Evolutionary conservation across 2,113 vertebrate genomes (phyloP).

Genomic region (Halichoeres trimaculatus): DNA sequence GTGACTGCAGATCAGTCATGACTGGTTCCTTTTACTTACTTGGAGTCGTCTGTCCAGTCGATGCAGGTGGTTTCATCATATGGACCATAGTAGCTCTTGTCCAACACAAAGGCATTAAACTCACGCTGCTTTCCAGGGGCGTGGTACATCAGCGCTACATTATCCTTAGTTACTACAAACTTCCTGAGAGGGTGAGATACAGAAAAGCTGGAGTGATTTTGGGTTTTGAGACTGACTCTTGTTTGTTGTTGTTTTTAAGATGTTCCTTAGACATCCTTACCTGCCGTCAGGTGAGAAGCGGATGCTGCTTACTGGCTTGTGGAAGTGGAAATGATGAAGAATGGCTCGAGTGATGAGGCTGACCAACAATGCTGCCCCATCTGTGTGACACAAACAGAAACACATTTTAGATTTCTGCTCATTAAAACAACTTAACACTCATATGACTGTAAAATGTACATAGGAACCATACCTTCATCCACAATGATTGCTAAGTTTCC

Average conservation of each 20-base stretch:
- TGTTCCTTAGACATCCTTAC: constrained; percentile 69
- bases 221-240: no score
- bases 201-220: no score
- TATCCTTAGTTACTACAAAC: constrained; percentile 94
- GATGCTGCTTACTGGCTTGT: constrained; percentile 91
- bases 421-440: neutral
- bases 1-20: neutral
- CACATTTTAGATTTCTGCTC: rapidly evolving
- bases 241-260: neutral
- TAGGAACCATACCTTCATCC: constrained; percentile 88
- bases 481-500: constrained; percentile 90
- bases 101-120: constrained; percentile 94
- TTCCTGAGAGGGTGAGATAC: constrained; percentile 78
- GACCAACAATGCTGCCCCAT: constrained; percentile 90
- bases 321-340: constrained; percentile 93
- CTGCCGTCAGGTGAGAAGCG: constrained; percentile 95
- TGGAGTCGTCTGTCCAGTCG: constrained; percentile 97
- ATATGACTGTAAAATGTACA: no score
- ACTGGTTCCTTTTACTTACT: constrained; percentile 77
- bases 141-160: constrained; percentile 92
- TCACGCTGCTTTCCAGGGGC: constrained; percentile 92
- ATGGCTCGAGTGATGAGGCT: constrained; percentile 89
- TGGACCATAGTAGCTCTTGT: constrained; percentile 95
- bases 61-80: constrained; percentile 98
- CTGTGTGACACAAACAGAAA: constrained; percentile 72